Evolutionary conservation across 2,888 invertebrate genomes (phyloP).

Genomic region (Eubasilissa splendida): DNA sequence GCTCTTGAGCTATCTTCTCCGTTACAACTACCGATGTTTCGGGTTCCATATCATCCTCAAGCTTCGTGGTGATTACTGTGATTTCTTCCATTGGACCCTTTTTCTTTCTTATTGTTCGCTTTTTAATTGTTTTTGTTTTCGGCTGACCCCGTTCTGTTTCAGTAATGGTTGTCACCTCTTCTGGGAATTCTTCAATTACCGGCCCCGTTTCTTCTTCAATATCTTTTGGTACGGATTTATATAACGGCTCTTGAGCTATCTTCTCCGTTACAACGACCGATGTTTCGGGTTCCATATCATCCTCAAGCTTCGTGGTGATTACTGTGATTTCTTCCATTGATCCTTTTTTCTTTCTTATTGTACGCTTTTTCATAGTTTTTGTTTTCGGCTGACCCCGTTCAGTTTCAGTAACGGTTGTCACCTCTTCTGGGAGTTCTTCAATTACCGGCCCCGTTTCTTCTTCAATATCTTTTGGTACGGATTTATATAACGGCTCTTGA

Average conservation of each 20-base stretch:
- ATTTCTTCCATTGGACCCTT: slow-evolving; percentile 65
- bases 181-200: slow-evolving; percentile 60
- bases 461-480: neutral
- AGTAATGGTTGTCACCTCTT: slow-evolving; percentile 61
- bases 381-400: slow-evolving; percentile 63
- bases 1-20: slow-evolving; percentile 61
- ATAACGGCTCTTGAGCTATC: slow-evolving; percentile 61
- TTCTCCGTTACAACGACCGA: slow-evolving; percentile 60
- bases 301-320: slow-evolving; percentile 62
- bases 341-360: slow-evolving; percentile 63
- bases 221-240: too few relatives aligned
- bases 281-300: neutral
- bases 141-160: slow-evolving; percentile 60
- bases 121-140: slow-evolving; percentile 63
- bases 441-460: neutral
- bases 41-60: slow-evolving; percentile 63
- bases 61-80: slow-evolving; percentile 63
- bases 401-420: slow-evolving; percentile 60
- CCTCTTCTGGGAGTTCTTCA: slow-evolving; percentile 60
- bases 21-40: slow-evolving; percentile 60
- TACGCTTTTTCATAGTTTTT: slow-evolving; percentile 61
- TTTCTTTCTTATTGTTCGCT: slow-evolving; percentile 64
- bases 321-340: slow-evolving; percentile 63
- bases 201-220: neutral
- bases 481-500: slow-evolving; percentile 54